phyloP scores from a whole-genome alignment of 2,888 invertebrate genomes.

The Himalopsyche japonica region DNA sequence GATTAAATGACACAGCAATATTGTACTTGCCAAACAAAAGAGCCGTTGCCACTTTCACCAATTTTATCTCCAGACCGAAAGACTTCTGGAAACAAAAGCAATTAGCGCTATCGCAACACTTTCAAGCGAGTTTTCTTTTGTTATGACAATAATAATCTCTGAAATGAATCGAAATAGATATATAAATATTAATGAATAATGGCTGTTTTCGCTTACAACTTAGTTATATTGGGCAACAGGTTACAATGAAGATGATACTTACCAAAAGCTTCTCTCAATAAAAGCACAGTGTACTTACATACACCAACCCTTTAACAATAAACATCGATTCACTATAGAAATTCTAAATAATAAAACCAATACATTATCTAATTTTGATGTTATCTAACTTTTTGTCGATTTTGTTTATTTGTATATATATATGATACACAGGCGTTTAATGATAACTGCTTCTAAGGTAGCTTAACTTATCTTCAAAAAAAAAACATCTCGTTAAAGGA shows the following conservation, averaged over 20 bases:
- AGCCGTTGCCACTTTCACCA: neutral
- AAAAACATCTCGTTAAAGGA: no score
- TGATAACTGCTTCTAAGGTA: no score
- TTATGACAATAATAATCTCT: neutral
- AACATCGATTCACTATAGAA: no score
- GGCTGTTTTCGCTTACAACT: neutral
- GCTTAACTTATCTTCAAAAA: no score
- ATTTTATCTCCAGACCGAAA: neutral
- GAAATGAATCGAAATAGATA: neutral
- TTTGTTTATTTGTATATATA: no score
- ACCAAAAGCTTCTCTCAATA: neutral
- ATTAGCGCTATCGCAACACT: neutral
- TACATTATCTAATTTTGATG: no score
- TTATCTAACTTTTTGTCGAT: no score
- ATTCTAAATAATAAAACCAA: no score
- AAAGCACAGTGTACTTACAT: no score
- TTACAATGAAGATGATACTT: neutral
- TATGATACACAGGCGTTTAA: no score
- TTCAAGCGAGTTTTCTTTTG: neutral
- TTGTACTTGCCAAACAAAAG: neutral
- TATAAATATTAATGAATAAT: neutral
- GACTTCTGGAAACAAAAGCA: neutral
- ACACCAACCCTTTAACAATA: no score
- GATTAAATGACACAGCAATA: neutral
- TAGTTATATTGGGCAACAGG: neutral